A percentile compares a stretch with the other conserved stretches of the same genome.
These are phyloP conservation scores for Nesoenas mayeri DNA, from an alignment of 2,113 vertebrate species.

Conservation along the genomic window DNA sequence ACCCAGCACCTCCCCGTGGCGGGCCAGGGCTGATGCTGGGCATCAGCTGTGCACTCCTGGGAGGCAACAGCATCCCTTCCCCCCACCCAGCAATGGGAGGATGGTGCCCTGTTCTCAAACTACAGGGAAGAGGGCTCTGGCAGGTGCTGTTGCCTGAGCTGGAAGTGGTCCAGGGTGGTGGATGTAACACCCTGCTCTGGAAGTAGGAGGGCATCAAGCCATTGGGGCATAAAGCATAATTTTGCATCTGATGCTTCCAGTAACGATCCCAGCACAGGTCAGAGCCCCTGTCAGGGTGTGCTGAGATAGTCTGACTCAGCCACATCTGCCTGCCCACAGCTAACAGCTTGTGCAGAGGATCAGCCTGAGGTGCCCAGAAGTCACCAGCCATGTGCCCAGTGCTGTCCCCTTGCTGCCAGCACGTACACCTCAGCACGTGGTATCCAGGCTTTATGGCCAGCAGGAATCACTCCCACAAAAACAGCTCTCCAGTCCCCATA, in stretches of 20 bases:
- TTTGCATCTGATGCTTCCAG: rapidly evolving
- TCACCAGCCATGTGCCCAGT: background rate
- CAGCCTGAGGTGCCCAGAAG: background rate
- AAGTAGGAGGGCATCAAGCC: background rate
- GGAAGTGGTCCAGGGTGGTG: background rate
- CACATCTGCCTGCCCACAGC: background rate
- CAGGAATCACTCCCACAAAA: background rate
- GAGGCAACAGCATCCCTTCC: background rate
- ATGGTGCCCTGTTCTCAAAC: background rate
- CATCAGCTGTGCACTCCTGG: rapidly evolving
- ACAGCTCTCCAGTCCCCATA: background rate
- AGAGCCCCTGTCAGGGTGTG: background rate
- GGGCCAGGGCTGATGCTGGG: background rate
- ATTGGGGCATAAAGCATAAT: background rate
- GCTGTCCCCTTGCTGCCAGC: background rate
- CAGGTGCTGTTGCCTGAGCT: background rate
- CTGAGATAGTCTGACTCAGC: background rate
- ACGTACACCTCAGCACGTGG: rapidly evolving
- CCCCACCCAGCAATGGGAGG: background rate
- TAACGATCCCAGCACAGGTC: background rate
- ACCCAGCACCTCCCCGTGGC: background rate
- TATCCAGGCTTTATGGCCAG: rapidly evolving
- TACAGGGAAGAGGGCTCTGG: background rate
- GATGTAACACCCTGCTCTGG: background rate
- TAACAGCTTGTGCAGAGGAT: background rate